These are phyloP conservation scores for Drosophila helvetica DNA, from an alignment of 2,888 invertebrate species.

Conservation along the genomic window DNA sequence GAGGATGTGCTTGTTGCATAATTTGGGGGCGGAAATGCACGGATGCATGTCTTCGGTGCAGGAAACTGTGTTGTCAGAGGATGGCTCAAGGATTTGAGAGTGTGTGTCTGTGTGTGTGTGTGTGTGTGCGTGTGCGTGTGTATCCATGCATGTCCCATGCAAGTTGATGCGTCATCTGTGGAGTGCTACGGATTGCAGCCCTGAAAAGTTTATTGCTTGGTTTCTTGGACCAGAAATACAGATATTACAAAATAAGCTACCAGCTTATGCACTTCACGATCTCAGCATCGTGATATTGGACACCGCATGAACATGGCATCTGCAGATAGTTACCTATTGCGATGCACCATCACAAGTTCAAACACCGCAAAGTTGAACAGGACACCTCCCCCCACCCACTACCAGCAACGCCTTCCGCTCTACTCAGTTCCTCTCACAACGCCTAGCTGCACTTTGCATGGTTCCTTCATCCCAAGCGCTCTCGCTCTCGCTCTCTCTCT, in stretches of 20 bases:
- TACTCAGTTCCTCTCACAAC: background rate
- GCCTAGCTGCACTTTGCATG: constrained; percentile 21
- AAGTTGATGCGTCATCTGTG: constrained; percentile 20
- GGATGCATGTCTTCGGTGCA: constrained; percentile 41
- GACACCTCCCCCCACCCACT: background rate
- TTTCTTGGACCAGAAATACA: background rate
- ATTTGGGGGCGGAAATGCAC: constrained; percentile 60
- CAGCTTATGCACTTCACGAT: background rate
- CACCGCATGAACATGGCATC: constrained; percentile 49
- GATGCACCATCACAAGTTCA: constrained; percentile 67
- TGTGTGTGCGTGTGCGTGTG: constrained; percentile 13
- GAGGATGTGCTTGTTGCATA: constrained; percentile 64
- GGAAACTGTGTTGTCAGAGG: constrained; percentile 48
- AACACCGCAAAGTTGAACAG: constrained; percentile 72
- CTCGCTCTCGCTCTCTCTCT: background rate
- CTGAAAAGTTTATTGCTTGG: background rate
- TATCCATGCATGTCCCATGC: constrained; percentile 15
- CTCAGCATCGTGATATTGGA: constrained; percentile 3
- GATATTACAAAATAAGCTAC: background rate
- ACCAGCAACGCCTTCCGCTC: background rate
- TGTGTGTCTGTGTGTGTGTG: background rate
- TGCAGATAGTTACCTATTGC: constrained; percentile 52
- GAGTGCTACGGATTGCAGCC: background rate
- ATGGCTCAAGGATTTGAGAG: constrained; percentile 25
- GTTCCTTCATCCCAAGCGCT: constrained; percentile 7